phyloP scores from a whole-genome alignment of 35 echinoderm and acorn worm species.

The Apostichopus japonicus region DNA sequence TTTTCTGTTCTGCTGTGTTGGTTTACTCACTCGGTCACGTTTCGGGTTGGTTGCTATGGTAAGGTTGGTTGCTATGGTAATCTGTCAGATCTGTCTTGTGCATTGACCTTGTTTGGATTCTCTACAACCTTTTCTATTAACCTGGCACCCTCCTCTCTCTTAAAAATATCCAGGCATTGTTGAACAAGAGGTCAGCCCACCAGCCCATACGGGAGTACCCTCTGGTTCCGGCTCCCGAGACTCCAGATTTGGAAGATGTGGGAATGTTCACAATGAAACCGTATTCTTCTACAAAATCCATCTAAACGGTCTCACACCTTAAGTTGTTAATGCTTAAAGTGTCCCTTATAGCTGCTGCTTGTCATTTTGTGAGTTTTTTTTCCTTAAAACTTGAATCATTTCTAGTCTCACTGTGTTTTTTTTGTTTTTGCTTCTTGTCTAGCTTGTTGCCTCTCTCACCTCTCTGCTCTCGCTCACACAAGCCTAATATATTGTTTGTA shows the following conservation, averaged over 20 bases:
- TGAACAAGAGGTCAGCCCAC: constrained; percentile 80
- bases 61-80: neutral
- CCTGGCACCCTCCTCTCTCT: constrained; percentile 26
- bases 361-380: constrained; percentile 1
- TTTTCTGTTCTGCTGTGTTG: too few species aligned
- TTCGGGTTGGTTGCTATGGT: too few species aligned
- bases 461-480: too few species aligned
- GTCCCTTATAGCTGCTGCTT: neutral
- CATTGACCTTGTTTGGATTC: neutral
- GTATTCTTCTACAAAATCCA: constrained; percentile 10
- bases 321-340: neutral
- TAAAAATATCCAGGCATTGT: constrained; percentile 26
- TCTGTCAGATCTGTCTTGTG: neutral
- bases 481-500: too few species aligned
- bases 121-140: constrained; percentile 1
- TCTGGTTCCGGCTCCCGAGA: constrained; percentile 80
- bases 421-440: too few species aligned
- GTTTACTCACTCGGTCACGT: too few species aligned
- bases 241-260: constrained; percentile 85
- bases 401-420: too few species aligned
- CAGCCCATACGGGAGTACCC: constrained; percentile 92
- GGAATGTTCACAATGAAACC: constrained; percentile 80
- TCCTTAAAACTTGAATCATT: too few species aligned
- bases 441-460: too few species aligned
- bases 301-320: constrained; percentile 20